A percentile compares a stretch with the other conserved stretches of the same genome.
These are phyloP conservation scores for Phortica okadai DNA, from an alignment of 2,888 invertebrate genomes.

Conservation along the genomic window DNA sequence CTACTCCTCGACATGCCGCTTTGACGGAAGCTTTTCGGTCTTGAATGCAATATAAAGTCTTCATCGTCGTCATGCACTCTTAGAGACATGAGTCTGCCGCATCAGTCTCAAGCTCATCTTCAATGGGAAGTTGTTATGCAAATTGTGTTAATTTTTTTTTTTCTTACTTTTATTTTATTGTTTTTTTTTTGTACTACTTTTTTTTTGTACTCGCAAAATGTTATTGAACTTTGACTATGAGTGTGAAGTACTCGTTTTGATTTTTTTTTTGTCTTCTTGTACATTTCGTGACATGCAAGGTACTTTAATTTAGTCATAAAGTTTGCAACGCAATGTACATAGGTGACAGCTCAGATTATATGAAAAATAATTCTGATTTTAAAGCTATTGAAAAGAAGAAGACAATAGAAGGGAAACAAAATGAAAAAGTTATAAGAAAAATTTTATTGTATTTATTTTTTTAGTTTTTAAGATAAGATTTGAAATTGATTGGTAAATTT, in stretches of 20 bases:
- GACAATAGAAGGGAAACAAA: not conserved
- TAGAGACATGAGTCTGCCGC: too few species aligned
- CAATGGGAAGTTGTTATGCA: constrained; percentile 45
- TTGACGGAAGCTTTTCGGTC: too few species aligned
- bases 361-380: too few species aligned
- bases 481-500: too few species aligned
- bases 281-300: not conserved
- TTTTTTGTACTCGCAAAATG: constrained; percentile 41
- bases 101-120: not conserved
- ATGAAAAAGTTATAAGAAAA: not conserved
- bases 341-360: too few species aligned
- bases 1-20: not conserved
- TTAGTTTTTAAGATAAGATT: too few species aligned
- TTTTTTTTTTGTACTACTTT: constrained; percentile 4
- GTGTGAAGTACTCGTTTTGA: not conserved
- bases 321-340: not conserved
- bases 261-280: constrained; percentile 16
- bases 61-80: too few species aligned
- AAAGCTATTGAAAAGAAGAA: not conserved
- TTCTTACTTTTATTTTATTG: too few species aligned
- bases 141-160: constrained; percentile 41
- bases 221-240: constrained; percentile 55
- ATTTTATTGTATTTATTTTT: too few species aligned
- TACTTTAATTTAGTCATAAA: not conserved
- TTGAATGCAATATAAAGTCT: too few species aligned